Evolutionary conservation across 2,113 vertebrate species (phyloP).

Genomic region (Cranoglanis bouderius): DNA sequence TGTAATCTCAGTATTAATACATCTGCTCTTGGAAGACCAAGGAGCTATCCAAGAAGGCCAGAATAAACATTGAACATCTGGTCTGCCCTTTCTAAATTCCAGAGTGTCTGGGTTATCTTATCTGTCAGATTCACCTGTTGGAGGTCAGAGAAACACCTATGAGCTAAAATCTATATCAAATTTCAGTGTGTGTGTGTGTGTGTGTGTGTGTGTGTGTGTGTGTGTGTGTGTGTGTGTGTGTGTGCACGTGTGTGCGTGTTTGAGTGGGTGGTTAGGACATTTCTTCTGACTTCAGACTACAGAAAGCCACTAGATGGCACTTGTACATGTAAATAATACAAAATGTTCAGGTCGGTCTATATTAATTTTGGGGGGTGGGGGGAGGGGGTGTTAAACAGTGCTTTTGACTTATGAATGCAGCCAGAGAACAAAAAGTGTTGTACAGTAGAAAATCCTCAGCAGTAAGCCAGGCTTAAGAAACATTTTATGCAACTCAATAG

Average conservation of each 20-base stretch:
- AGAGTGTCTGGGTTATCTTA: background rate
- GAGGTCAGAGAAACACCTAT: background rate
- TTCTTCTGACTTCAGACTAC: background rate
- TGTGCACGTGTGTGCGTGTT: background rate
- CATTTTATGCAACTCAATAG: background rate
- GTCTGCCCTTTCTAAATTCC: background rate
- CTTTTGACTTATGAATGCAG: background rate
- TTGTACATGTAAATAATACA: background rate
- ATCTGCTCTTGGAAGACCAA: background rate
- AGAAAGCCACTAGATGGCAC: background rate
- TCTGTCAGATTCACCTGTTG: background rate
- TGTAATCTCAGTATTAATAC: background rate
- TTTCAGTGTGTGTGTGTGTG: background rate
- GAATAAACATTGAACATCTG: background rate
- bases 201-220: conserved; percentile 5
- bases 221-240: background rate
- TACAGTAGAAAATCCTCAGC: background rate
- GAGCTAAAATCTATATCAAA: background rate
- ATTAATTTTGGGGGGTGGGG: too few relatives aligned
- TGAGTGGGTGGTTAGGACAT: background rate
- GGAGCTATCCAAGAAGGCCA: background rate
- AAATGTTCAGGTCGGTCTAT: background rate
- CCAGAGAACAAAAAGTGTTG: background rate
- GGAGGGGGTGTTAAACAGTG: too few relatives aligned
- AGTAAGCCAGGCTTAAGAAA: background rate